These are phyloP conservation scores for Chloropsis cyanopogon DNA, from an alignment of 2,113 vertebrate genomes.

Conservation along the genomic window DNA sequence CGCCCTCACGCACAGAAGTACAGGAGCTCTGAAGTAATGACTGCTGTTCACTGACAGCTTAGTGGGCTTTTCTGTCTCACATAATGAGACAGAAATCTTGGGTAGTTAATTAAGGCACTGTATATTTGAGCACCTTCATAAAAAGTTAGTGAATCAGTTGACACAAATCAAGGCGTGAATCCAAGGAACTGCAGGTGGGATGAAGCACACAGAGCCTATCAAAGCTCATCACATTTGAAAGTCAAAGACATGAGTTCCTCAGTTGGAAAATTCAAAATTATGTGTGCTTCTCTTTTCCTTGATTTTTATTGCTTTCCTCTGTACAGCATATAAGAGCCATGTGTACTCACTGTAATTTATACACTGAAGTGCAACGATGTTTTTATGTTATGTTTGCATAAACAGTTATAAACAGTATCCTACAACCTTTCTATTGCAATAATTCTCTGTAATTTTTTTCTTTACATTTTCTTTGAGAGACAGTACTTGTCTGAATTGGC, in stretches of 20 bases:
- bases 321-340: neutral
- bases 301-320: neutral
- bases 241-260: slow-evolving; percentile 10
- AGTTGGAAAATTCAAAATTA: neutral
- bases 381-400: neutral
- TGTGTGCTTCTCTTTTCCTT: neutral
- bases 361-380: neutral
- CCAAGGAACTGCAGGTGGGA: slow-evolving; percentile 56
- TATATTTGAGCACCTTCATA: slow-evolving; percentile 67
- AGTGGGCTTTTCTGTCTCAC: slow-evolving; percentile 62
- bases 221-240: slow-evolving; percentile 56
- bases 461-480: neutral
- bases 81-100: slow-evolving; percentile 67
- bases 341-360: neutral
- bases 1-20: neutral
- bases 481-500: neutral
- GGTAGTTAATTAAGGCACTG: slow-evolving; percentile 62
- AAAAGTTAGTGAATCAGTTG: slow-evolving; percentile 66
- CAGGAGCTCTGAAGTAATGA: slow-evolving; percentile 57
- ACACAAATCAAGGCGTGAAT: slow-evolving; percentile 65
- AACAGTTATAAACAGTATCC: neutral
- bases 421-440: neutral
- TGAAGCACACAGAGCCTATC: slow-evolving; percentile 34
- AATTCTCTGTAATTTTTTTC: neutral
- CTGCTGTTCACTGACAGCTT: slow-evolving; percentile 59